These are phyloP conservation scores for Nemapogon koenigi DNA, from an alignment of 2,888 invertebrate species.

Conservation along the genomic window DNA sequence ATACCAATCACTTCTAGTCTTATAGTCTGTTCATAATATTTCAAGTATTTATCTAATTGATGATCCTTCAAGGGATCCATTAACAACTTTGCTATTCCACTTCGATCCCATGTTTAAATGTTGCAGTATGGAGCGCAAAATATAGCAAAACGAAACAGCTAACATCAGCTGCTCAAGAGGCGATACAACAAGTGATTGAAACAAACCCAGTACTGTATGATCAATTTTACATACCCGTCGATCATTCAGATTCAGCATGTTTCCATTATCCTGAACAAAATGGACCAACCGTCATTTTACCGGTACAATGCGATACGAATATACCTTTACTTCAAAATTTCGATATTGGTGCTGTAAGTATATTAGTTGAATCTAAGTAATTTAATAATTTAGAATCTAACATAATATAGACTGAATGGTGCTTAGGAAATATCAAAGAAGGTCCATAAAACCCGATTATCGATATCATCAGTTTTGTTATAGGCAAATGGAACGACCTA, in stretches of 20 bases:
- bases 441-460: no score
- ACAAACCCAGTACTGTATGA: constrained; percentile 26
- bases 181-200: constrained; percentile 25
- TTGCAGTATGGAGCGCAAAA: constrained; percentile 49
- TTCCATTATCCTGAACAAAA: constrained; percentile 40
- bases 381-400: no score
- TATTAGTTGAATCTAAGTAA: no score
- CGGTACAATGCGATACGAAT: constrained; percentile 37
- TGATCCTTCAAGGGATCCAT: no score
- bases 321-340: constrained; percentile 35
- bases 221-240: constrained; percentile 29
- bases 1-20: no score
- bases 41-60: no score
- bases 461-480: no score
- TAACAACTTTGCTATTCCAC: no score
- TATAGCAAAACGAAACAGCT: constrained; percentile 33
- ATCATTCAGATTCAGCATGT: constrained; percentile 33
- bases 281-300: constrained; percentile 32
- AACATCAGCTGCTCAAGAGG: constrained; percentile 22
- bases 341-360: constrained; percentile 28
- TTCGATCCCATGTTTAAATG: no score
- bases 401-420: no score
- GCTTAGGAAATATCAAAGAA: neutral
- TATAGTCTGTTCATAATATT: no score
- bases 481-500: no score